Evolutionary conservation across 2,888 invertebrate genomes (phyloP), one percentile per base, ranked within the genome.

Genomic region (Achlya flavicornis): DNA sequence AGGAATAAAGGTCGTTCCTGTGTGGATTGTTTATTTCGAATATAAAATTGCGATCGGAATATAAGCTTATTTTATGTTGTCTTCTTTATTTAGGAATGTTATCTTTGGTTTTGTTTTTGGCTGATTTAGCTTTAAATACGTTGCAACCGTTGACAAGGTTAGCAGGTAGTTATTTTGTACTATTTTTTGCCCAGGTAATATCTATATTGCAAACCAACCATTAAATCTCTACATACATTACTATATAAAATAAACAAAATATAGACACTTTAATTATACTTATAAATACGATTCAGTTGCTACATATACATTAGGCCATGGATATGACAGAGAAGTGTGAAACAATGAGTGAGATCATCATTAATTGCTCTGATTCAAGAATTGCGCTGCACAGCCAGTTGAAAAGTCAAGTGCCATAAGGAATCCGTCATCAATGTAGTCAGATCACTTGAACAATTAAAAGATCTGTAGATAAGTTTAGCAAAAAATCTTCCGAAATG

Each of bases 261-360:
- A 26, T 26, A 26, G 1, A 26, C 26, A 26, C 1, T 1, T 26
- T 26, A 1, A 26, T 26, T 26, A 26, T 2, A 26, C 26, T 26
- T 26, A 26, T 1, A 26, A 1, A 26, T 26, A 26, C 3, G 16
- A 19, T 53, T n/a, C 53, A 3, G 10, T 53, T n/a, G 12, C 41
- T 7, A 10, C 16, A 4, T 16, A 19, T 53, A 10, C 10, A 19
- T 19, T 53, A 53, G 53, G 53, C 19, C 53, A 53, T 53, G 53
- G 19, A 10, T 53, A 53, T 5, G 53, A 53, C 19, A 53, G 19
- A 35, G 61, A 63, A 62, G 19, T 62, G 63, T 66, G 68, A 63
- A 53, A 65, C 63, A 64, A 58, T 64, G 64, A 64, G 78, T 88
- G 87, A 88, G 79, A 84, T 88, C 88, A 88, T 78, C 73, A 64